Conservation (phyloP, 2,113 vertebrate genomes). For the Rhynchomys soricoides region DNA sequence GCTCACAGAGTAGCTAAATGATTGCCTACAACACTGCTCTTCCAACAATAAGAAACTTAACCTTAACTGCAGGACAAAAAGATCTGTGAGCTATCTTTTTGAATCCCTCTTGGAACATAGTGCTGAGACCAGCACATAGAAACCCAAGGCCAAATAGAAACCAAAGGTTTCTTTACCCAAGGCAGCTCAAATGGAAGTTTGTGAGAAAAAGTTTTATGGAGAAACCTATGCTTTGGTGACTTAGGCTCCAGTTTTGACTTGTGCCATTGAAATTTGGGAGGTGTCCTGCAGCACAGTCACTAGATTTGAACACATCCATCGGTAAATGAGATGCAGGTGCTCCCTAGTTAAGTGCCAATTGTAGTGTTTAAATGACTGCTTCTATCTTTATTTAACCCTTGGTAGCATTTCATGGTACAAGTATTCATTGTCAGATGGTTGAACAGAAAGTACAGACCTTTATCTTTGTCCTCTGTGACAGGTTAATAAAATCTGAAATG, state of each 20-base stretch:
- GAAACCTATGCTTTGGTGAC: not conserved
- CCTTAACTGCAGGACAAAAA: not conserved
- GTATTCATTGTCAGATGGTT: not conserved
- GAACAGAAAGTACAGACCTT: not conserved
- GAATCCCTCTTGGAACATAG: not conserved
- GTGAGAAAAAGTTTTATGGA: not conserved
- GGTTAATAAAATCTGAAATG: not conserved
- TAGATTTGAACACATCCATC: not conserved
- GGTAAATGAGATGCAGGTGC: not conserved
- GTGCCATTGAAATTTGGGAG: not conserved
- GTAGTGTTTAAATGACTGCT: not conserved
- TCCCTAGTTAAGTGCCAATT: not conserved
- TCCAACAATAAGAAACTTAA: not conserved
- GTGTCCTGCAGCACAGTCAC: fast-evolving
- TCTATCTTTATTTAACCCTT: not conserved
- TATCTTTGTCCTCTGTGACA: not conserved
- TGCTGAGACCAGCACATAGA: not conserved
- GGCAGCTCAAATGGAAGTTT: not conserved
- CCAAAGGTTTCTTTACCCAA: not conserved
- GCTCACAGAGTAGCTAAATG: not conserved
- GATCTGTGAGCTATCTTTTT: not conserved
- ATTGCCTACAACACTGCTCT: not conserved
- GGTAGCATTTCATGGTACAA: not conserved
- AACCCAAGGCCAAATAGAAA: not conserved
- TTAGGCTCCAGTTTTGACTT: not conserved